Evolutionary conservation across 2,113 vertebrate species (phyloP).

Genomic region (Centrocercus urophasianus): DNA sequence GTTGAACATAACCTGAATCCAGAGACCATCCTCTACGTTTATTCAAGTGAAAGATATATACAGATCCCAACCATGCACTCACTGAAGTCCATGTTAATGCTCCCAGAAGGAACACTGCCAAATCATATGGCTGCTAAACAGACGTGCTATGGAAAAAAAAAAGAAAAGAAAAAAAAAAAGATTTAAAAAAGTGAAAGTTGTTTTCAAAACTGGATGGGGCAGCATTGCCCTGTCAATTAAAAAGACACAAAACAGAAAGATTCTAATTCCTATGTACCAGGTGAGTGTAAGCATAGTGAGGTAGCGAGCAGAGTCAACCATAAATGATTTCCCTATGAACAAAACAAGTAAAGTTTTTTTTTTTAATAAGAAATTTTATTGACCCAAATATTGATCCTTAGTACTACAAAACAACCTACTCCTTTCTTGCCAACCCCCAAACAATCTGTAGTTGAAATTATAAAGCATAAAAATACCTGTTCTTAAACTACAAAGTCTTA

Average conservation of each 20-base stretch:
- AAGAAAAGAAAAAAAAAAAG: background rate
- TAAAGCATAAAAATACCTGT: background rate
- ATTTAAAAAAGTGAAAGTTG: background rate
- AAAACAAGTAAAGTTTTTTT: accelerated
- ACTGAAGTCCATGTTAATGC: slow-evolving; percentile 26
- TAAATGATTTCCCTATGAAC: background rate
- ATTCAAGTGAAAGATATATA: background rate
- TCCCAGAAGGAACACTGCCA: slow-evolving; percentile 29
- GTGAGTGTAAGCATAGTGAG: background rate
- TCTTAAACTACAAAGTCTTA: background rate
- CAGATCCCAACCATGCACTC: background rate
- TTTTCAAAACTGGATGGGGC: slow-evolving; percentile 27
- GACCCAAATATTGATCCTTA: background rate
- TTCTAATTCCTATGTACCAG: background rate
- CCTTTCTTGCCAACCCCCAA: background rate
- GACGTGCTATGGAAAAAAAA: background rate
- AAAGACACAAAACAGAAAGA: background rate
- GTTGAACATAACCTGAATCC: slow-evolving; percentile 46
- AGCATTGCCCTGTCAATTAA: slow-evolving; percentile 13
- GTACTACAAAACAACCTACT: background rate
- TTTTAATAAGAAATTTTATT: background rate
- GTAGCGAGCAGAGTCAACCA: background rate
- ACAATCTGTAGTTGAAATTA: background rate
- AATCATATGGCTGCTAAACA: slow-evolving; percentile 34
- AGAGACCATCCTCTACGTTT: background rate